Evolutionary conservation across 2,113 vertebrate genomes (phyloP), one percentile per base, ranked within the genome.

Genomic region (Pseudorasbora parva): DNA sequence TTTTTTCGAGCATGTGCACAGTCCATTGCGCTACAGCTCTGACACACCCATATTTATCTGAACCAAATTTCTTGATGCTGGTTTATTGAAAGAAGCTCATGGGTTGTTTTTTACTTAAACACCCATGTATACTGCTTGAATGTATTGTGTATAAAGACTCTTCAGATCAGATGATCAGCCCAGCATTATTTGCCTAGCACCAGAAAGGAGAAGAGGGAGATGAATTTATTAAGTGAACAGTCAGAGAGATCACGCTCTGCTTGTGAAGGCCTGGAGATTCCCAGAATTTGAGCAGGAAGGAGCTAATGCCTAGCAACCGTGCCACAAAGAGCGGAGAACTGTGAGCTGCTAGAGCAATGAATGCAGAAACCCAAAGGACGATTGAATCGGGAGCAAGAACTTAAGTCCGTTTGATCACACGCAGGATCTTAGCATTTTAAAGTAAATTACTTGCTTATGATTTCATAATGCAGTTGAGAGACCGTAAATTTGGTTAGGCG

Each of bases 171-270:
- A 43, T 19, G 17, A 25, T 45, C 62, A 47, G 5, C 43, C 14
- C 21, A 62, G 15, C 11, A 41, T 41, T n/a, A 68, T 68, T 41
- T 57, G 74, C 15, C 23, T 27, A 30, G 45, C 15, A 76, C 47
- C 30, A 27, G 7, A 41, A 19, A 77, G 27, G 73, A 76, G 72
- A 79, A 30, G 57, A 78, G 57, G 30, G 27, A 56, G 27, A 69
- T 81, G 62, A 54, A 81, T 81, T 69, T 69, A 69, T 81, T 81
- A 69, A 69, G 45, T 23, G 47, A 69, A 69, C 78, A 56, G 62
- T 54, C 27, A 37, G 64, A 71, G 62, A 81, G 62, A 81, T 81
- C 79, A 81, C 62, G 64, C 62, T 81, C 11, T 19, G 25, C 79
- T 81, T 81, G 78, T 30, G 25, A 51, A 66, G 60, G 45, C 23